Percentiles rank a stretch among this genome's conserved stretches.
Conservation (phyloP, 2,113 vertebrate species). For the Eulacestoma nigropectus region DNA sequence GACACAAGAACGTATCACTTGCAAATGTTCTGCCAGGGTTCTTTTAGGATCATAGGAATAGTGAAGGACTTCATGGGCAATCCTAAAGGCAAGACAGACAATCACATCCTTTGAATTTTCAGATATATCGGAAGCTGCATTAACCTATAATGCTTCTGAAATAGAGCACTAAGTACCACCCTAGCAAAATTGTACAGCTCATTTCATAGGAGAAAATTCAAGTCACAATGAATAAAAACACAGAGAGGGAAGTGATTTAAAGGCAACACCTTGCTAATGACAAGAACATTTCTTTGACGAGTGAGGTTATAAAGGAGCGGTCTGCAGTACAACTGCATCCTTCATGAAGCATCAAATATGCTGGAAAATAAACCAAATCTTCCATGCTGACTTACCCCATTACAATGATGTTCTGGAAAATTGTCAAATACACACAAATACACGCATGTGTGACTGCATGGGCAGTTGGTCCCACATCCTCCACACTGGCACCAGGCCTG, state of each 20-base stretch:
- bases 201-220: slow-evolving; percentile 8
- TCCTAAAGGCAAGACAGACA: not conserved
- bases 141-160: slow-evolving; percentile 26
- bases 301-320: not conserved
- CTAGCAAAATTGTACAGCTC: slow-evolving; percentile 36
- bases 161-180: slow-evolving; percentile 24
- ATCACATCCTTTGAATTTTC: not conserved
- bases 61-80: not conserved
- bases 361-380: slow-evolving; percentile 52
- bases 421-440: not conserved
- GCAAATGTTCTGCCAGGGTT: not conserved
- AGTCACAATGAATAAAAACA: slow-evolving; percentile 19
- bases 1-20: accelerated
- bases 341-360: slow-evolving; percentile 53
- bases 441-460: accelerated
- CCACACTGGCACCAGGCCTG: accelerated
- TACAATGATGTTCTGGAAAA: slow-evolving; percentile 11
- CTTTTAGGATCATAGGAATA: accelerated
- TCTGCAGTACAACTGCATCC: slow-evolving; percentile 40
- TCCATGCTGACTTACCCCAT: slow-evolving; percentile 3
- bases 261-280: slow-evolving; percentile 44
- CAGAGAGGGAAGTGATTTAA: slow-evolving; percentile 22
- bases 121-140: not conserved
- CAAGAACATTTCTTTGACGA: slow-evolving; percentile 10
- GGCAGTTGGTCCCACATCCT: accelerated